Evolutionary conservation across 2,888 invertebrate species (phyloP).

Genomic region (Agrochola circellaris): DNA sequence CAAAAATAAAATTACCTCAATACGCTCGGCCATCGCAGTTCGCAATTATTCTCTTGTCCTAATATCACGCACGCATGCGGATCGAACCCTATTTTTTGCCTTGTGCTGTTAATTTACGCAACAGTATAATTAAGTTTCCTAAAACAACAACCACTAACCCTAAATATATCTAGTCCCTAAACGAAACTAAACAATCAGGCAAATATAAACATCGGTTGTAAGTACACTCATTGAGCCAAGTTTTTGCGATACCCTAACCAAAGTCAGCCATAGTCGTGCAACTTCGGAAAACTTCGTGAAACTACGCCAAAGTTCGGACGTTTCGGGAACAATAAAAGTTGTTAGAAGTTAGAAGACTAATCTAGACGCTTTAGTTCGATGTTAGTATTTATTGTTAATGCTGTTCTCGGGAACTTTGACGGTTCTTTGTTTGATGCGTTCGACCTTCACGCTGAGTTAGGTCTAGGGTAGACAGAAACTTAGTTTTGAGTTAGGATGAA

Average conservation of each 20-base stretch:
- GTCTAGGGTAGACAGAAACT: slow-evolving; percentile 1
- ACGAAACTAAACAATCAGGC: slow-evolving; percentile 38
- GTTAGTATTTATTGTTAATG: slow-evolving; percentile 62
- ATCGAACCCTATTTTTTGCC: slow-evolving; percentile 17
- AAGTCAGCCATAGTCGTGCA: slow-evolving; percentile 40
- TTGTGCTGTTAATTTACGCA: slow-evolving; percentile 30
- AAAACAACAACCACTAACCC: slow-evolving; percentile 31
- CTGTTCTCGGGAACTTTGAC: slow-evolving; percentile 51
- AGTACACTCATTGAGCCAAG: slow-evolving; percentile 50
- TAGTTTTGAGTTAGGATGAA: slow-evolving; percentile 4
- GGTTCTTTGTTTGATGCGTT: slow-evolving; percentile 26
- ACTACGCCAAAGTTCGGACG: slow-evolving; percentile 45
- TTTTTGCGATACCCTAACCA: slow-evolving; percentile 42
- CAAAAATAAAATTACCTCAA: background rate
- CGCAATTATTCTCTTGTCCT: slow-evolving; percentile 7
- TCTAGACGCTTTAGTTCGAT: slow-evolving; percentile 52
- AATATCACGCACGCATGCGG: slow-evolving; percentile 4
- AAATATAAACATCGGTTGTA: slow-evolving; percentile 56
- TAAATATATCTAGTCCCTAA: slow-evolving; percentile 39
- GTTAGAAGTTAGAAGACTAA: slow-evolving; percentile 57
- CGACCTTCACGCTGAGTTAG: slow-evolving; percentile 36
- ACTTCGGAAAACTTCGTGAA: slow-evolving; percentile 47
- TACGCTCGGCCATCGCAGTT: background rate
- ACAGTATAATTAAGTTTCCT: slow-evolving; percentile 27
- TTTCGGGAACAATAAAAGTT: slow-evolving; percentile 60